A percentile compares a stretch with the other conserved stretches of the same genome.
Evolutionary conservation across 2,797 vertebrate genomes (phyloP).

Genomic region (Rhinoraja longicauda): DNA sequence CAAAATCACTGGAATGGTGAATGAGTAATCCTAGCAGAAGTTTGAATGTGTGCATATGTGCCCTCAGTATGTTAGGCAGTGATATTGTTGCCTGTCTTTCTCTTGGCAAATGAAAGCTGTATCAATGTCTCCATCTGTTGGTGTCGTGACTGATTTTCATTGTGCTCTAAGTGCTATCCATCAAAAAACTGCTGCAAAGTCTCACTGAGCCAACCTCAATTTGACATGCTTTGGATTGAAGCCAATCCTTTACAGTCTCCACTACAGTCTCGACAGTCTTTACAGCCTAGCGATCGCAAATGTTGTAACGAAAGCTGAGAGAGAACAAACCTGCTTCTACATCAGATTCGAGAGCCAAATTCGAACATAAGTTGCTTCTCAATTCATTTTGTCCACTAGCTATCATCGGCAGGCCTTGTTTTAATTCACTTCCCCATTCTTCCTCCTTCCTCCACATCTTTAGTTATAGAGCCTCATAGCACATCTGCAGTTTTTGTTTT

Average conservation of each 20-base stretch:
- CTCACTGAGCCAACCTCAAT: not conserved
- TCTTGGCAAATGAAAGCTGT: not conserved
- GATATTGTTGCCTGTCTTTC: not conserved
- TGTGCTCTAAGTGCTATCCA: not conserved
- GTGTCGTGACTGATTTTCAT: not conserved
- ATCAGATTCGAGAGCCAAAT: not conserved
- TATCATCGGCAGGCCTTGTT: not conserved
- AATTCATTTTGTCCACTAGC: not conserved
- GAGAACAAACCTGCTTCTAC: not conserved
- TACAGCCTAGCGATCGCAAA: no score
- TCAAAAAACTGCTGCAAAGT: not conserved
- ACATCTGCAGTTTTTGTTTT: no score
- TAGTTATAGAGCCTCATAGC: no score
- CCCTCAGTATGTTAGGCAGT: not conserved
- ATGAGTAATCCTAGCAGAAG: constrained; percentile 43
- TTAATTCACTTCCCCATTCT: not conserved
- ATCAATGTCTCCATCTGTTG: not conserved
- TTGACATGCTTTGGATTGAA: not conserved
- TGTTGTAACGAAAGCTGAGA: not conserved
- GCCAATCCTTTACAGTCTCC: not conserved
- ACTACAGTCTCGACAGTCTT: no score
- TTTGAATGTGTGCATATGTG: constrained; percentile 44
- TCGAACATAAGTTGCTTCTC: not conserved
- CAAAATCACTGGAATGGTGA: constrained; percentile 40
- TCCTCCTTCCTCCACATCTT: not conserved